Base-by-base conservation (phyloP, 2,797 vertebrate genomes). In the Sciurus carolinensis region DNA sequence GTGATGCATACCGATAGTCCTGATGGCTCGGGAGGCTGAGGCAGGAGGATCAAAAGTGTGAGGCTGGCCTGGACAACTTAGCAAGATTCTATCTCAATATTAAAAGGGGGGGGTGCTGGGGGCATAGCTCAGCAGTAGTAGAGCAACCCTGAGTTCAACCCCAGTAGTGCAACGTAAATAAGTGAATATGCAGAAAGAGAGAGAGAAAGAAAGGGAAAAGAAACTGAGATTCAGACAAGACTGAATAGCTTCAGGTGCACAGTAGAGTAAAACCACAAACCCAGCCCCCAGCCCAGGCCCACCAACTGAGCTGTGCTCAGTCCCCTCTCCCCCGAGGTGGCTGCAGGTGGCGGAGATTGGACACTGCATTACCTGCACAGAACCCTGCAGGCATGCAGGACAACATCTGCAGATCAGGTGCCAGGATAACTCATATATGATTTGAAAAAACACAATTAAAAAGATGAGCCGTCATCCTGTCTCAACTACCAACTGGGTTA, bases 361-460 rank as follows among this genome's bases (percentile, higher is more conserved):
- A 84, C 15, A 47, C 42, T 20, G 14, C 7, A 8, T 42, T 9
- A 3, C 0, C 4, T 33, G 33, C 62, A 33, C 1, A 4, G 7
- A 12, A 17, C 2, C 20, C 30, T 4, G 39, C 17, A 52, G 57
- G 33, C 2, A 6, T 42, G n/a, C 10, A 36, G 47, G 2, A 9
- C 24, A 69, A 14, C 39, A 30, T 17, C 22, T 0, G 15, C 33
- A 15, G 1, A 39, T 5, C 4, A 3, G 36, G 30, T 18, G 14
- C 83, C 79, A 5, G 9, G 50, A 30, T 6, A 26, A 11, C 69
- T 11, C 2, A 4, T 17, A 17, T 14, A 2, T 39, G 3, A 44
- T 13, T 6, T 12, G 12, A 52, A 67, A 52, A 67, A 20, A 7
- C 7, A 1, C 26, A 30, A 13, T 24, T 30, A 2, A n/a, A 52